These are phyloP conservation scores for Limonius californicus DNA, from an alignment of 1,140 invertebrate species.

Conservation along the genomic window DNA sequence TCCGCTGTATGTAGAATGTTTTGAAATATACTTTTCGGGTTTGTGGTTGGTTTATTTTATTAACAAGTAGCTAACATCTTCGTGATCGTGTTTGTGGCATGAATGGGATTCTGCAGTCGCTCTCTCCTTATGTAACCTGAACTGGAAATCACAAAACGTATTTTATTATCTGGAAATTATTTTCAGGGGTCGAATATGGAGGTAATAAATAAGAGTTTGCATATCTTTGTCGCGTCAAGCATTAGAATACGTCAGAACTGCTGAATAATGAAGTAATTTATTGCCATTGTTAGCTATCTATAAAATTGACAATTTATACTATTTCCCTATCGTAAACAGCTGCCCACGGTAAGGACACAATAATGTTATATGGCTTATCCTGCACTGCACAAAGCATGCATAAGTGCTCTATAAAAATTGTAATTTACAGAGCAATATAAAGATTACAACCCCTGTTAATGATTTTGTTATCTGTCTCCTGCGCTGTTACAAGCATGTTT, in stretches of 20 bases:
- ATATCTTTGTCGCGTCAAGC: neutral
- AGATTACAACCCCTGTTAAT: conserved; percentile 7
- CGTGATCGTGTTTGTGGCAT: too few species aligned
- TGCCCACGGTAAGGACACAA: conserved; percentile 9
- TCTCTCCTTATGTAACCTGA: too few species aligned
- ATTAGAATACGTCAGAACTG: neutral
- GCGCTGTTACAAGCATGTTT: too few species aligned
- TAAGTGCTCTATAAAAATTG: conserved; percentile 14
- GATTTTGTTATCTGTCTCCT: conserved; percentile 8
- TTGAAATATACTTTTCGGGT: too few species aligned
- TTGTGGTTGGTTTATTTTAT: too few species aligned
- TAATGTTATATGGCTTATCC: conserved; percentile 8
- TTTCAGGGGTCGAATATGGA: too few species aligned
- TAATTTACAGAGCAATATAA: conserved; percentile 13
- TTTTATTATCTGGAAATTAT: too few species aligned
- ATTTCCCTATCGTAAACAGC: conserved; percentile 13
- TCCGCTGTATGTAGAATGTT: too few species aligned
- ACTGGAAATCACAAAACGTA: too few species aligned
- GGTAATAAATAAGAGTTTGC: neutral
- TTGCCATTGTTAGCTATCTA: neutral
- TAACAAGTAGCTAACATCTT: too few species aligned
- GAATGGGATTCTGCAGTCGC: too few species aligned
- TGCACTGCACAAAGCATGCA: conserved; percentile 1
- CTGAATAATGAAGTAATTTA: conserved; percentile 8
- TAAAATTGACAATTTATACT: conserved; percentile 19